A percentile compares a stretch with the other conserved stretches of the same genome.
Conservation (phyloP, 2,113 vertebrate genomes). For the Gracilinanus agilis region DNA sequence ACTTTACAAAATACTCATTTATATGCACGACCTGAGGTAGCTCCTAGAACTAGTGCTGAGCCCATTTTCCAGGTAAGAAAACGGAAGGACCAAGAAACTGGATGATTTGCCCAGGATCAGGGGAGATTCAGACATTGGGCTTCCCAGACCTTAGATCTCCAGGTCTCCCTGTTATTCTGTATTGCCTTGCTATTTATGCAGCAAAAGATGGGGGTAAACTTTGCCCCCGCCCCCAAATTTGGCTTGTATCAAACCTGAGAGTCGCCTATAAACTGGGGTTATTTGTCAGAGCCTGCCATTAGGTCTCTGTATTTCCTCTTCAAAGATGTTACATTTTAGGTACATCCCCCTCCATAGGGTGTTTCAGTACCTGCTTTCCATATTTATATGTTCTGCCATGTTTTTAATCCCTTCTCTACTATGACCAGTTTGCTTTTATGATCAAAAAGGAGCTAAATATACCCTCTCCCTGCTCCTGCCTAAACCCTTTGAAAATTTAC, state of each 20-base stretch:
- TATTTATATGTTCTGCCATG: not conserved
- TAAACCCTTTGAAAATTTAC: not conserved
- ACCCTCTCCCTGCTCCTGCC: not conserved
- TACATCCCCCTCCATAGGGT: not conserved
- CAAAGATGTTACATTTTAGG: not conserved
- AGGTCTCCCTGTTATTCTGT: not conserved
- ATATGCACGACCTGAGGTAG: not conserved
- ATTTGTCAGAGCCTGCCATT: not conserved
- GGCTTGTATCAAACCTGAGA: not conserved
- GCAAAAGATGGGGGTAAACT: not conserved
- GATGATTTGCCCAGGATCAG: fast-evolving
- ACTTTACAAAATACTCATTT: not conserved
- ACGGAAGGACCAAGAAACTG: not conserved
- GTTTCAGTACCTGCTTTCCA: not conserved
- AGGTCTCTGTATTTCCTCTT: not conserved
- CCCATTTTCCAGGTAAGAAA: not conserved
- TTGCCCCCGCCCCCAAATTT: not conserved
- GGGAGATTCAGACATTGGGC: not conserved
- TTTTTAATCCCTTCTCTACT: not conserved
- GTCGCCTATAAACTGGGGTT: not conserved
- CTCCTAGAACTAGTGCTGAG: not conserved
- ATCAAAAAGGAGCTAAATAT: not conserved
- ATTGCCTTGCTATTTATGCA: not conserved
- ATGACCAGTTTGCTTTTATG: not conserved
- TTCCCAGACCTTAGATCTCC: not conserved